phyloP scores from a whole-genome alignment of 2,113 vertebrate species.

The Isichthys henryi region DNA sequence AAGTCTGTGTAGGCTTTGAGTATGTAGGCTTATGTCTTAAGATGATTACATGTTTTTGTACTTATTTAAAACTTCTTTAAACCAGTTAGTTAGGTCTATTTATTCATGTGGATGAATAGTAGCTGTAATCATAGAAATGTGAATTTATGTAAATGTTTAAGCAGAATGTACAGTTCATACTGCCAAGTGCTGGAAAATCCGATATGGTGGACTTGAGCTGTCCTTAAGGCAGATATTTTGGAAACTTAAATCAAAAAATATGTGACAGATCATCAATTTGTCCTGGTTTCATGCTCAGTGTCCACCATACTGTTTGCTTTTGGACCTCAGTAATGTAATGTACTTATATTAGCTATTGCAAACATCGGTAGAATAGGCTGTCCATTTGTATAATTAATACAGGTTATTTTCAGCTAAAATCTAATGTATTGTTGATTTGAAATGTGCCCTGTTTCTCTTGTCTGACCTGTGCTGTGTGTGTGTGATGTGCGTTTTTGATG shows the following conservation, averaged over 20 bases:
- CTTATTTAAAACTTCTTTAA: neutral
- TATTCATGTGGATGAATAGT: neutral
- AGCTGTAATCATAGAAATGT: neutral
- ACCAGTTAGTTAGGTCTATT: neutral
- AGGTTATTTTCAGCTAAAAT: neutral
- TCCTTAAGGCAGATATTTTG: neutral
- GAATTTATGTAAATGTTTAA: neutral
- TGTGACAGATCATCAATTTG: neutral
- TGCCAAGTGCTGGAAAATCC: neutral
- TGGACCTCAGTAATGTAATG: neutral
- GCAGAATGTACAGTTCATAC: neutral
- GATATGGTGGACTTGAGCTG: neutral
- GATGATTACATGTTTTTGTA: neutral
- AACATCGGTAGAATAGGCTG: neutral
- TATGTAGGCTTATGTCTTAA: neutral
- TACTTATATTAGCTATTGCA: neutral
- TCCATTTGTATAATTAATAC: neutral
- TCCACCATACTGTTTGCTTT: neutral
- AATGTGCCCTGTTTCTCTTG: conserved; percentile 1
- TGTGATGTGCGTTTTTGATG: conserved; percentile 23
- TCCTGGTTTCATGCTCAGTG: neutral
- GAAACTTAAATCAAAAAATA: no score
- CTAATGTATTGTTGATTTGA: neutral
- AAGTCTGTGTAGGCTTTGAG: neutral
- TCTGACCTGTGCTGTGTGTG: neutral